Evolutionary conservation across 2,113 vertebrate genomes (phyloP).

Genomic region (Anhinga anhinga): DNA sequence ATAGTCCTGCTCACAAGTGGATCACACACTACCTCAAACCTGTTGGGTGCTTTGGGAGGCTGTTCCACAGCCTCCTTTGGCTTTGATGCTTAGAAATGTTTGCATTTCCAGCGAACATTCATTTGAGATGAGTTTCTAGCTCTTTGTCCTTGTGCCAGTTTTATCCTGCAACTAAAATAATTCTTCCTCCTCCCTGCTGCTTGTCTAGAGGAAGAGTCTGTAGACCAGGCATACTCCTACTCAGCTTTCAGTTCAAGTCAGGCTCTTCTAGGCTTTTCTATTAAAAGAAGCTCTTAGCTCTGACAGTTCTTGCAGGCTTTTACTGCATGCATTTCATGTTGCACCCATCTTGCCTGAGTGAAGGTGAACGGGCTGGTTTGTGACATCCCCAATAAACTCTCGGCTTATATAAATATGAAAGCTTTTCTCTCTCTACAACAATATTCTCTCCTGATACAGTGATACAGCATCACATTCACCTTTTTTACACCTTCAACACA

Average conservation of each 20-base stretch:
- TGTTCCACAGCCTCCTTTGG: neutral
- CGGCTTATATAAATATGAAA: neutral
- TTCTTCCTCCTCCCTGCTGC: neutral
- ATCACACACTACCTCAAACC: neutral
- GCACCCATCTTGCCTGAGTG: neutral
- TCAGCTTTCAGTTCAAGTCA: conserved; percentile 13
- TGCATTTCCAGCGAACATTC: neutral
- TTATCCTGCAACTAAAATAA: conserved; percentile 30
- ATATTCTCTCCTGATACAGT: neutral
- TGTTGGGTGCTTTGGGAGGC: neutral
- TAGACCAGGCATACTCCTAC: conserved; percentile 12
- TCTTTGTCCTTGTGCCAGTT: neutral
- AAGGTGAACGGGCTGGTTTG: neutral
- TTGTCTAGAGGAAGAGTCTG: conserved; percentile 41
- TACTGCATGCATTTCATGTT: neutral
- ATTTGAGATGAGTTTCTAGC: neutral
- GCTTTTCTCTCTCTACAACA: neutral
- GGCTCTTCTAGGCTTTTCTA: neutral
- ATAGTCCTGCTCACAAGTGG: neutral
- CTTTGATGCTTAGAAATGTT: neutral
- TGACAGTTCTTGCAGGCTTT: neutral
- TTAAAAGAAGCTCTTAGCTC: neutral
- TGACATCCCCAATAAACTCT: neutral
- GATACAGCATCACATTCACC: neutral
- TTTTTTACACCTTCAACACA: neutral